Base-by-base conservation (phyloP, 2,888 invertebrate genomes). In the Lepas anatifera region DNA sequence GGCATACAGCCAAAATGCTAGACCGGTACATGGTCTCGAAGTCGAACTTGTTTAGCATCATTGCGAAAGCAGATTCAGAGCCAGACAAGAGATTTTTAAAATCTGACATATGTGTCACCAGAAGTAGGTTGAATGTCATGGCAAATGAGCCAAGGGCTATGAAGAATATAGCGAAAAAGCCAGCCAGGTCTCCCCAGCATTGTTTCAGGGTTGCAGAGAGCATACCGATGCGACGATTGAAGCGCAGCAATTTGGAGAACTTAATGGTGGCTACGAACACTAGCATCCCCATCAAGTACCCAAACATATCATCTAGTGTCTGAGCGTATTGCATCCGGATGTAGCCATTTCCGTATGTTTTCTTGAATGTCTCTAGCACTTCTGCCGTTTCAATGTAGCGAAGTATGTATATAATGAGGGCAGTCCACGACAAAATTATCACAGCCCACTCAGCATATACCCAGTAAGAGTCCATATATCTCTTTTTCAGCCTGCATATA, bases 181-280 rank as follows among this genome's bases (percentile, higher is more conserved):
- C 76, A 46, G 76, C 75, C 22, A 77, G 74, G 69, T 77, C 77
- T 67, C 75, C 75, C 70, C 77, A 77, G 69, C 77, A 77, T 69
- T 75, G 72, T 16, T 73, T 70, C 52, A 77, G 72, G 0, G 77
- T 77, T 35, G 75, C 74, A 66, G 76, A 76, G 16, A 77, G 73
- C 39, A 77, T 73, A 16, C 72, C 72, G 8, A 73, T 70, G 37
- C 71, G 66, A 43, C 71, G 72, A 70, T 72, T 72, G 71, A 73
- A 83, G 70, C 82, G 76, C 41, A 83, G 77, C 29, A 83, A 77
- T 71, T 80, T 80, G 69, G 82, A 77, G 77, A 83, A 82, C 75
- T 83, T 82, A 71, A 83, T 76, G 8, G 81, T 80, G 35, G 80
- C 79, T 52, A 81, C 77, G 77, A 83, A 83, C 46, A 81, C 80